Conservation (phyloP, 2,888 invertebrate species). For the Hydrotaea diabolus region DNA sequence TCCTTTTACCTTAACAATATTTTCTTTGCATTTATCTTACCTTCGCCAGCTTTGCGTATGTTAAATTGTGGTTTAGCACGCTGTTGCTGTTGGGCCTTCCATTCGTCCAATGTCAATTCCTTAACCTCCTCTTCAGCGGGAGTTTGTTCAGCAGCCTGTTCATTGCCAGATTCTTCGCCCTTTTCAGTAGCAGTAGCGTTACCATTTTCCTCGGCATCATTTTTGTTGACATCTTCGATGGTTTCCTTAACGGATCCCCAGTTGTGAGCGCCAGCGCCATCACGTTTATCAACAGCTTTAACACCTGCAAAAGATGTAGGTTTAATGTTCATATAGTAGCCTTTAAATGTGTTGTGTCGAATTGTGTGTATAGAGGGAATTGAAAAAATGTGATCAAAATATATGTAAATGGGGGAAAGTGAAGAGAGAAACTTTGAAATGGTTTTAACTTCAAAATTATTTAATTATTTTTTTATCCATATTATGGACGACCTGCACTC, state of each 20-base stretch:
- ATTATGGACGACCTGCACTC: too few species aligned
- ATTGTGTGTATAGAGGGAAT: too few species aligned
- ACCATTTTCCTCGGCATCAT: conserved; percentile 68
- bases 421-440: too few species aligned
- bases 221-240: conserved; percentile 84
- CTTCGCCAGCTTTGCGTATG: conserved; percentile 96
- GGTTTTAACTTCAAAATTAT: too few species aligned
- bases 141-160: conserved; percentile 81
- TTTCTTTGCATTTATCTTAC: conserved; percentile 66
- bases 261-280: conserved; percentile 97
- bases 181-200: conserved; percentile 68
- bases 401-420: too few species aligned
- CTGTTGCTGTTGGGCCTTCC: conserved; percentile 92
- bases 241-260: conserved; percentile 97
- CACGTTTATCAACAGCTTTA: conserved; percentile 96
- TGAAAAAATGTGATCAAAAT: too few species aligned
- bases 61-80: conserved; percentile 94
- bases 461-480: too few species aligned
- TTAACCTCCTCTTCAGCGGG: conserved; percentile 88
- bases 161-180: conserved; percentile 79
- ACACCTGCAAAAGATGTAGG: conserved; percentile 81
- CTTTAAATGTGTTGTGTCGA: too few species aligned
- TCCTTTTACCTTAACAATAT: neutral
- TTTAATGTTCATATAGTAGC: conserved; percentile 6
- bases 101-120: conserved; percentile 96